Evolutionary conservation across 1,140 invertebrate species (phyloP), one percentile per base, ranked within the genome.

Genomic region (Zaprionus davidi): DNA sequence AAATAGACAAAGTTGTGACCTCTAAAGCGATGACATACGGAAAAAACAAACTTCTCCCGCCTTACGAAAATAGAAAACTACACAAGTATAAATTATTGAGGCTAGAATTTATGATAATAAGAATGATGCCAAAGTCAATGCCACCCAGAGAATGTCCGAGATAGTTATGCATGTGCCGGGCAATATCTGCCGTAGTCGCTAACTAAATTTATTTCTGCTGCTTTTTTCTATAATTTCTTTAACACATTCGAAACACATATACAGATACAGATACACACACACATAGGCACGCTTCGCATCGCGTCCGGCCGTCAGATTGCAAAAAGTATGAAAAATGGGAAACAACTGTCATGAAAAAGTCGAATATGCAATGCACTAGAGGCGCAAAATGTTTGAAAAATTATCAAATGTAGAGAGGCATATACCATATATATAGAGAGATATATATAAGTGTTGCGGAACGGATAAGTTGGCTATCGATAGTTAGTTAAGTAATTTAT

Each of bases 141-240:
- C 64, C 70, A 83, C 60, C 66, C 67, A 57, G 66, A 74, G 44
- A 64, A 67, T 77, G 44, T 49, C 62, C 31, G 36, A 79, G 64
- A 67, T 74, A 66, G 66, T 62, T 62, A 76, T 75, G 67, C 64
- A 66, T 75, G 13, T 41, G 36, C 34, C 67, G 44, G 53, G 55
- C 72, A 63, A 71, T 76, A 60, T 76, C 49, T 63, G 41, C 41
- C n/a, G 36, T 77, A 68, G 74, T 65, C 70, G 70, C 78, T 74
- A 80, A 80, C 76, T 80, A 78, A 80, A 80, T 80, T 78, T 70
- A 73, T 73, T 77, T 73, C 56, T 72, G 70, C 66, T 38, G 70
- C 65, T 64, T 82, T 78, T 74, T 73, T 81, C 68, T 78, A 87
- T 87, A 78, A 88, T 79, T 84, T 87, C 81, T 88, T 87, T 78